These are phyloP conservation scores for Notarius quadriscutis DNA, from an alignment of 2,113 vertebrate genomes.

Conservation along the genomic window DNA sequence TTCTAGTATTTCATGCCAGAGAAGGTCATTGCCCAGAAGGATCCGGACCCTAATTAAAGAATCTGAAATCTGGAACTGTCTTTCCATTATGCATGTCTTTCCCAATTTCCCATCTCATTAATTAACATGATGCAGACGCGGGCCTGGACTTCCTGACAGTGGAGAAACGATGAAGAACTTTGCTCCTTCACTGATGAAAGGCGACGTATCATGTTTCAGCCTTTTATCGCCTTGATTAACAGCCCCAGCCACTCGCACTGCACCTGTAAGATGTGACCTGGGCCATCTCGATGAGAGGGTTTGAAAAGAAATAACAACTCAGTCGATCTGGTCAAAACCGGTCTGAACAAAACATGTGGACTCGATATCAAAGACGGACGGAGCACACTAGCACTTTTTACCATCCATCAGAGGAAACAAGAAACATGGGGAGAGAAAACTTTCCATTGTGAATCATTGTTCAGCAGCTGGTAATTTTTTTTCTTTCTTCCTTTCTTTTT, in stretches of 20 bases:
- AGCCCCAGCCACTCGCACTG: not conserved
- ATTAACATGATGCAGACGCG: slow-evolving; percentile 42
- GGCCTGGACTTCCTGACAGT: not conserved
- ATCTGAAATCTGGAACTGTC: slow-evolving; percentile 46
- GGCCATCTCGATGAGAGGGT: slow-evolving; percentile 19
- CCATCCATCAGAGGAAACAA: slow-evolving; percentile 57
- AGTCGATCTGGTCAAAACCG: slow-evolving; percentile 18
- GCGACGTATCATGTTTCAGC: slow-evolving; percentile 7
- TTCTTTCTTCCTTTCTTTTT: slow-evolving; percentile 30
- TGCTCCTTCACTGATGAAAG: not conserved
- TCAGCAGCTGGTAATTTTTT: slow-evolving; percentile 74
- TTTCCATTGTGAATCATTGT: slow-evolving; percentile 74
- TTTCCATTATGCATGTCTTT: slow-evolving; percentile 38
- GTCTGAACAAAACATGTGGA: slow-evolving; percentile 54
- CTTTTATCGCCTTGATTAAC: slow-evolving; percentile 38
- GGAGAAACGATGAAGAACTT: not conserved
- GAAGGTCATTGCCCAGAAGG: slow-evolving; percentile 23
- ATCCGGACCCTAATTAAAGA: slow-evolving; percentile 43
- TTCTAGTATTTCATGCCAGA: slow-evolving; percentile 8
- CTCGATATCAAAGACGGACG: slow-evolving; percentile 59
- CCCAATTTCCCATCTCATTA: slow-evolving; percentile 38
- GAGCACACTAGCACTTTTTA: slow-evolving; percentile 56
- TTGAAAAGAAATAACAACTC: slow-evolving; percentile 15
- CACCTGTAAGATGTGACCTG: slow-evolving; percentile 36
- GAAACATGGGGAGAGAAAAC: slow-evolving; percentile 59